phyloP scores from a whole-genome alignment of 2,888 invertebrate species.

The Plebejus melissa region DNA sequence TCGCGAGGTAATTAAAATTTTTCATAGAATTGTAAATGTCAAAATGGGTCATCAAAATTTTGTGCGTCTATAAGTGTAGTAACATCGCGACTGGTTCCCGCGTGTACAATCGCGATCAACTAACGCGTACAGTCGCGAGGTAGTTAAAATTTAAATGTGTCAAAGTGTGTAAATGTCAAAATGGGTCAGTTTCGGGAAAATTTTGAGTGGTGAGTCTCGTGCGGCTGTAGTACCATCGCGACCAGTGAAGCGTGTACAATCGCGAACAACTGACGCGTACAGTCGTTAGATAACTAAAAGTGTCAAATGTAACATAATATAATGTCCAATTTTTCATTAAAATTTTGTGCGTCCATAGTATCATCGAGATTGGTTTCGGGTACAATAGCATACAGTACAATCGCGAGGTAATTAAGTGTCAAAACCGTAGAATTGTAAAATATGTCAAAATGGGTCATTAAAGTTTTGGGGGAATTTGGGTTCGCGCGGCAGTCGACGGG shows the following conservation, averaged over 20 bases:
- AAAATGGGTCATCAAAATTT: not conserved
- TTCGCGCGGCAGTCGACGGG: too few relatives aligned
- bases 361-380: not conserved
- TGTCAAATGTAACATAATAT: too few relatives aligned
- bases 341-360: not conserved
- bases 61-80: not conserved
- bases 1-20: not conserved
- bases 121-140: not conserved
- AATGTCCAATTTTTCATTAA: not conserved
- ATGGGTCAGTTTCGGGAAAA: too few relatives aligned
- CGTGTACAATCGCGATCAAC: not conserved
- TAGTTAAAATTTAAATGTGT: not conserved
- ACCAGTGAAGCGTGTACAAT: too few relatives aligned
- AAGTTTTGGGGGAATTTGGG: not conserved
- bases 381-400: not conserved
- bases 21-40: not conserved
- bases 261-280: too few relatives aligned
- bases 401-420: not conserved
- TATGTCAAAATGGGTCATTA: not conserved
- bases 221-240: too few relatives aligned
- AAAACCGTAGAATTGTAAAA: not conserved
- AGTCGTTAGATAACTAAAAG: too few relatives aligned
- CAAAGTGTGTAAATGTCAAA: not conserved
- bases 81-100: not conserved
- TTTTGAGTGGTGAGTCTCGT: too few relatives aligned